Base-by-base conservation (phyloP, 1,140 invertebrate genomes). In the Meloidogyne floridensis region DNA sequence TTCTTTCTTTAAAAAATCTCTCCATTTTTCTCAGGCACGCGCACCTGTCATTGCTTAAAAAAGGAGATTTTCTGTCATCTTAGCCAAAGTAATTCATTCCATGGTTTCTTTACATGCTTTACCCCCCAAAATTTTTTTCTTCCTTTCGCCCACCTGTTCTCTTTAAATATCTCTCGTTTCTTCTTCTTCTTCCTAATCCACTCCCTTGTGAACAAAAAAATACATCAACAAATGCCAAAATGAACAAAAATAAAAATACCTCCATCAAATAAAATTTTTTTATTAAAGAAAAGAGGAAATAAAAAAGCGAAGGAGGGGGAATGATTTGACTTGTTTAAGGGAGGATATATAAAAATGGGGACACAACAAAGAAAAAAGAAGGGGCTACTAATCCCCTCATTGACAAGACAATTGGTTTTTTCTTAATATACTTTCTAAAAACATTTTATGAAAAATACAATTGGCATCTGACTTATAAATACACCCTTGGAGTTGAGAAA, bases 11-110 rank as follows among this genome's bases (percentile, higher is more conserved):
- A 11, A n/a, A 72, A 65, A 80, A 53, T 13, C 43, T n/a, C 11
- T n/a, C 11, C 56, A 51, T 43, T 71, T 75, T 75, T 32, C 47
- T 73, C 77, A 65, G 77, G 56, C 77, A 79, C 80, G 76, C 71
- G 72, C 80, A 80, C 80, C 80, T 80, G 80, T 80, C 80, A 80
- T 65, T 54, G n/a, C 15, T 3, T 59, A 15, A 15, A 5, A 59
- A 15, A 13, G 54, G 32, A 32, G 32, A 59, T 65, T 65, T 65
- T 65, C n/a, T 65, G 59, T 65, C 3, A 65, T 65, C 56, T 65
- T 65, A 65, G 59, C 13, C 32, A 32, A 32, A 32, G 32, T 32
- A 15, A 5, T 18, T 65, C n/a, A 65, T 65, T 65, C 7, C 59
- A 65, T 65, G 59, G 59, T 65, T 65, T 65, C n/a, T n/a, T 54